Evolutionary conservation across 2,888 invertebrate genomes (phyloP).

Genomic region (Sesamia inferens): DNA sequence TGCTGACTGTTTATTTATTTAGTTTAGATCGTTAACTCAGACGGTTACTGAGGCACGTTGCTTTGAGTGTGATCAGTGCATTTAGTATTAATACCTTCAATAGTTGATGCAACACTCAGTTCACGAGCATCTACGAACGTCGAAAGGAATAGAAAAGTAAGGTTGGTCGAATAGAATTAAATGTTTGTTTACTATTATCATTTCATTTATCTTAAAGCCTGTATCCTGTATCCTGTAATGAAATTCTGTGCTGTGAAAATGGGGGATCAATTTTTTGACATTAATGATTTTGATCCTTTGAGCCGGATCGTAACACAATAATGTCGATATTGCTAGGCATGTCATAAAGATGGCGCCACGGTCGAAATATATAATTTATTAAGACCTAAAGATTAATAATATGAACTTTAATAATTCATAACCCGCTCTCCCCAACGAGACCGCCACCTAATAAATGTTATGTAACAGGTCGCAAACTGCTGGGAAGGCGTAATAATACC

Average conservation of each 20-base stretch:
- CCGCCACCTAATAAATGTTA: conserved; percentile 73
- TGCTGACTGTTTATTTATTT: conserved; percentile 25
- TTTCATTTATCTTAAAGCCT: too few relatives aligned
- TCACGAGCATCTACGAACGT: conserved; percentile 9
- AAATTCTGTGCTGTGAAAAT: not conserved
- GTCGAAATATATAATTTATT: not conserved
- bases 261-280: not conserved
- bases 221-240: not conserved
- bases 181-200: not conserved
- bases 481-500: conserved; percentile 87
- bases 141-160: conserved; percentile 23
- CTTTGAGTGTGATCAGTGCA: conserved; percentile 29
- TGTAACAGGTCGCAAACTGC: conserved; percentile 85
- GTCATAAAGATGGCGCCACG: not conserved
- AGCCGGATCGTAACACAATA: not conserved
- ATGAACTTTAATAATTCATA: conserved; percentile 15
- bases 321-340: not conserved
- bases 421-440: conserved; percentile 49
- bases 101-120: conserved; percentile 27
- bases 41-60: conserved; percentile 27
- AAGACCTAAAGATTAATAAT: not conserved
- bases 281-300: not conserved
- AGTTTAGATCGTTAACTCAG: conserved; percentile 36
- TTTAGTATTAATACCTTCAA: conserved; percentile 43
- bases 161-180: not conserved